Evolutionary conservation across 2,888 invertebrate species (phyloP).

Genomic region (Rhamnusium bicolor): DNA sequence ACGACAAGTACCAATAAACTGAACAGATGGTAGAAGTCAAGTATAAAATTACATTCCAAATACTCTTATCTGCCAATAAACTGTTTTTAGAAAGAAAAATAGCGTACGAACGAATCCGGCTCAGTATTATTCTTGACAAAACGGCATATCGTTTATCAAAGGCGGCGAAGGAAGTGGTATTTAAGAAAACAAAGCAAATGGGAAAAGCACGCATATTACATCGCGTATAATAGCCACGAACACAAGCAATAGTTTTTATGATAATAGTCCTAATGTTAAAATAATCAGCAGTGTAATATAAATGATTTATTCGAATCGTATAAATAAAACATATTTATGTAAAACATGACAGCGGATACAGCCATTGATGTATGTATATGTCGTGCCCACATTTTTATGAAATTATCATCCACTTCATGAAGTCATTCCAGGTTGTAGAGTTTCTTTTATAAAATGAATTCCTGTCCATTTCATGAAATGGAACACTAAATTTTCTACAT

Average conservation of each 20-base stretch:
- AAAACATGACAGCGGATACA: neutral
- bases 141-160: slow-evolving; percentile 2
- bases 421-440: too few species aligned
- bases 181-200: neutral
- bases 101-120: neutral
- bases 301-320: slow-evolving; percentile 1
- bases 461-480: too few species aligned
- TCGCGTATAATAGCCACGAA: neutral
- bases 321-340: neutral
- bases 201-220: neutral
- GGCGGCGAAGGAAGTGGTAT: neutral
- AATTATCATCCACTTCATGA: too few species aligned
- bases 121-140: neutral
- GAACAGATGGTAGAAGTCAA: neutral
- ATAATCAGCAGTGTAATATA: neutral
- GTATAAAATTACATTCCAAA: neutral
- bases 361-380: neutral
- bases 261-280: neutral
- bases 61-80: neutral
- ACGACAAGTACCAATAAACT: neutral
- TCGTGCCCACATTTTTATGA: too few species aligned
- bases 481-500: too few species aligned
- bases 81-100: neutral
- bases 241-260: neutral
- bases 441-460: too few species aligned